Evolutionary conservation across 2,113 vertebrate genomes (phyloP).

Genomic region (Engystomops pustulosus): DNA sequence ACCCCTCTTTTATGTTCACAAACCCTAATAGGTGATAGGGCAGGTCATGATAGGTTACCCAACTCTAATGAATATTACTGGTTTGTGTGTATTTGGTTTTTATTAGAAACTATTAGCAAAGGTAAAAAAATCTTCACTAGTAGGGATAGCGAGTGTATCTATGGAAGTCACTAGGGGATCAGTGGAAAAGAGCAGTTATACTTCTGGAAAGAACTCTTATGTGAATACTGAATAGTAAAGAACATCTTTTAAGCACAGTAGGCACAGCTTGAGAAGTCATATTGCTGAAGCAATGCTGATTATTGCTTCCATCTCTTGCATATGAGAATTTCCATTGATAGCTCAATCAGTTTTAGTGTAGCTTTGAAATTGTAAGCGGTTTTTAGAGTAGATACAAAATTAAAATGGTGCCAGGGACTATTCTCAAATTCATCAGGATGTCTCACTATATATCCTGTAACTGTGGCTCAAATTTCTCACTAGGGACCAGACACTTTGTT

Average conservation of each 20-base stretch:
- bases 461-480: background rate
- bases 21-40: too few relatives aligned
- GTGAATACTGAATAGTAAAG: background rate
- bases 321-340: background rate
- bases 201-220: background rate
- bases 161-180: background rate
- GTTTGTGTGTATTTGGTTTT: background rate
- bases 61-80: background rate
- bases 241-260: background rate
- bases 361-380: background rate
- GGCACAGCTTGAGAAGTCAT: constrained; percentile 1
- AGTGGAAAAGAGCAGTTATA: background rate
- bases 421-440: background rate
- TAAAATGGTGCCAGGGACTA: background rate
- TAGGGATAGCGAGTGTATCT: background rate
- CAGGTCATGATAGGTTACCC: background rate
- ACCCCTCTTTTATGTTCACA: too few relatives aligned
- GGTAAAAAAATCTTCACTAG: background rate
- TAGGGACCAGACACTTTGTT: background rate
- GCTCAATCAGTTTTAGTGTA: background rate
- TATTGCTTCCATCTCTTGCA: background rate
- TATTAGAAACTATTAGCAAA: background rate
- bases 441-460: background rate
- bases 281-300: background rate
- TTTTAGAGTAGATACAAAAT: background rate